A percentile compares a stretch with the other conserved stretches of the same genome.
phyloP scores from a whole-genome alignment of 2,797 vertebrate species.

The Silurus aristotelis region DNA sequence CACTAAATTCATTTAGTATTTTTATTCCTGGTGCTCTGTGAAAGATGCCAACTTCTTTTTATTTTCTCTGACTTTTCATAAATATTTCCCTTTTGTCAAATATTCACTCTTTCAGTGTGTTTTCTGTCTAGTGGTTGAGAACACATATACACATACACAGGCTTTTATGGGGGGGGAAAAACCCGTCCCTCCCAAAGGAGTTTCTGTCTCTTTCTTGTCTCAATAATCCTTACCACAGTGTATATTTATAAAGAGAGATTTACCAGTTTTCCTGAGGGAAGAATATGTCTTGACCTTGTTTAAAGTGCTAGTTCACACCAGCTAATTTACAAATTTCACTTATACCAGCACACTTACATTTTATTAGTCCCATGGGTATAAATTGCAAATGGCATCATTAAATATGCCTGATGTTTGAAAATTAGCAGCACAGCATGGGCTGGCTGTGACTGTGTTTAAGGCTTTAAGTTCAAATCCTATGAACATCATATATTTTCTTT shows the following conservation, averaged over 20 bases:
- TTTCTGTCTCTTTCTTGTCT: constrained; percentile 17
- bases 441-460: not conserved
- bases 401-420: not conserved
- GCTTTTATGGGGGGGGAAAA: not conserved
- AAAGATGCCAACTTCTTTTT: not conserved
- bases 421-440: not conserved
- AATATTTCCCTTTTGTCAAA: constrained; percentile 13
- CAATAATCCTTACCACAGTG: constrained; percentile 3
- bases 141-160: constrained; percentile 1
- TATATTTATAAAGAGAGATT: constrained; percentile 10
- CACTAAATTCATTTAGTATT: constrained; percentile 23
- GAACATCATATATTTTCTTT: not conserved
- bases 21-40: constrained; percentile 5
- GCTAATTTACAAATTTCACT: not conserved
- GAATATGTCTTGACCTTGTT: constrained; percentile 23
- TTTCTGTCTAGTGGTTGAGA: constrained; percentile 26
- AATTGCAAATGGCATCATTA: constrained; percentile 9
- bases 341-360: not conserved
- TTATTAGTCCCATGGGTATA: not conserved
- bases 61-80: constrained; percentile 19
- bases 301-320: not conserved
- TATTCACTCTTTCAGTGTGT: constrained; percentile 20
- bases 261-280: not conserved
- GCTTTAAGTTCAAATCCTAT: too few species aligned
- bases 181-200: constrained; percentile 8